These are phyloP conservation scores for Zaprionus camerounensis DNA, from an alignment of 1,140 invertebrate species.

Conservation along the genomic window DNA sequence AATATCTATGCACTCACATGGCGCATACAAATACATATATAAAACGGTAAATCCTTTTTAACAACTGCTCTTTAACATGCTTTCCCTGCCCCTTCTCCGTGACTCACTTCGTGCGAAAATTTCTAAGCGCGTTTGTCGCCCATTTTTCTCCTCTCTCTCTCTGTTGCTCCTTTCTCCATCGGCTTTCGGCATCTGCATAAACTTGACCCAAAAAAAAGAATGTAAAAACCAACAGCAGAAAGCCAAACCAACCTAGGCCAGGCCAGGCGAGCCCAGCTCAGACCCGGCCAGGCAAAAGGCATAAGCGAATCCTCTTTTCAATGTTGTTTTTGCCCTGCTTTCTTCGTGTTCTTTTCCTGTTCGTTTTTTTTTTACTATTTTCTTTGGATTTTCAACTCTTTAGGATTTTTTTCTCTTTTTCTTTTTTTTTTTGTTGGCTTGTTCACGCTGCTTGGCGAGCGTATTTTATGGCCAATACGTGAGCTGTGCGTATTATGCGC, in stretches of 20 bases:
- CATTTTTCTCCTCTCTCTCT: constrained; percentile 12
- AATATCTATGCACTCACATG: constrained; percentile 26
- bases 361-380: constrained; percentile 57
- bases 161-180: constrained; percentile 24
- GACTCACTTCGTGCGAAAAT: constrained; percentile 64
- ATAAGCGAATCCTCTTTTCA: constrained; percentile 60
- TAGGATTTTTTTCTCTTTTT: constrained; percentile 39
- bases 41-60: constrained; percentile 82
- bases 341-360: background rate
- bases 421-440: constrained; percentile 26
- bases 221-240: constrained; percentile 15
- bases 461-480: constrained; percentile 81
- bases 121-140: constrained; percentile 77
- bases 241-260: constrained; percentile 18
- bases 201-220: constrained; percentile 75
- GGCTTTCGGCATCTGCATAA: constrained; percentile 72
- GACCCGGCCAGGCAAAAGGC: constrained; percentile 47
- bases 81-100: constrained; percentile 11
- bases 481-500: constrained; percentile 78
- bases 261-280: constrained; percentile 43
- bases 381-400: constrained; percentile 69
- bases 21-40: constrained; percentile 58
- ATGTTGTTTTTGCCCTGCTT: constrained; percentile 35
- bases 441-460: constrained; percentile 22
- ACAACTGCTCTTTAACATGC: constrained; percentile 83